A percentile compares a stretch with the other conserved stretches of the same genome.
These are phyloP conservation scores for Pandemis heparana DNA, from an alignment of 2,888 invertebrate species.

Conservation along the genomic window DNA sequence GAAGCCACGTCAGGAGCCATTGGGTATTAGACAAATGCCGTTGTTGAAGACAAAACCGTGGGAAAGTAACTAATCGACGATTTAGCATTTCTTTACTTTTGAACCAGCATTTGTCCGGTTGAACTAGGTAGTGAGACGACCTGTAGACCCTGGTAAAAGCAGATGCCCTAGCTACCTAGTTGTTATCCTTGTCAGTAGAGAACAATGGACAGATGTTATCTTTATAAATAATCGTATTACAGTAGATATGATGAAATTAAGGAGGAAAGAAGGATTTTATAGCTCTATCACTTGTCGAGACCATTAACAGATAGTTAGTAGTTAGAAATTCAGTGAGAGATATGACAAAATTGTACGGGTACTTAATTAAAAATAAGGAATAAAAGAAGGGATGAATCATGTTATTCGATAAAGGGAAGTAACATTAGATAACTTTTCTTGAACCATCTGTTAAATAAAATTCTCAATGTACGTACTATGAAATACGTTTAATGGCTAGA, in stretches of 20 bases:
- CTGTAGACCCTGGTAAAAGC: conserved; percentile 5
- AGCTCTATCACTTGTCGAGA: neutral
- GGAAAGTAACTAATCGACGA: neutral
- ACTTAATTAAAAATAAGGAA: too few relatives aligned
- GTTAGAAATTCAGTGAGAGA: too few relatives aligned
- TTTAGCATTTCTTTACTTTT: conserved; percentile 3
- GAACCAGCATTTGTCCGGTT: conserved; percentile 6
- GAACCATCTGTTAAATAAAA: neutral
- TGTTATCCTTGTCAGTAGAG: conserved; percentile 16
- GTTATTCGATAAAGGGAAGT: too few relatives aligned
- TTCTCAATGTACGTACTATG: too few relatives aligned
- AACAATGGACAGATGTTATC: conserved; percentile 1
- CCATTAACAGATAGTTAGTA: neutral
- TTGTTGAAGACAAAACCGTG: neutral
- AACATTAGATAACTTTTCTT: too few relatives aligned
- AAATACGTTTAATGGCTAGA: too few relatives aligned
- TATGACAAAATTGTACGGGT: too few relatives aligned
- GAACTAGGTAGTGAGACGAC: conserved; percentile 8
- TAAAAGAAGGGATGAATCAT: too few relatives aligned
- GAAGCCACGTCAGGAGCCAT: neutral
- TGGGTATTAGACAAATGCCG: neutral
- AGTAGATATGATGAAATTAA: neutral
- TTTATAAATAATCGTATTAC: neutral
- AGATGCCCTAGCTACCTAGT: conserved; percentile 16
- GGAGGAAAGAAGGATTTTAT: neutral